Evolutionary conservation across 1,140 invertebrate species (phyloP).

Genomic region (Drosophila saltans): DNA sequence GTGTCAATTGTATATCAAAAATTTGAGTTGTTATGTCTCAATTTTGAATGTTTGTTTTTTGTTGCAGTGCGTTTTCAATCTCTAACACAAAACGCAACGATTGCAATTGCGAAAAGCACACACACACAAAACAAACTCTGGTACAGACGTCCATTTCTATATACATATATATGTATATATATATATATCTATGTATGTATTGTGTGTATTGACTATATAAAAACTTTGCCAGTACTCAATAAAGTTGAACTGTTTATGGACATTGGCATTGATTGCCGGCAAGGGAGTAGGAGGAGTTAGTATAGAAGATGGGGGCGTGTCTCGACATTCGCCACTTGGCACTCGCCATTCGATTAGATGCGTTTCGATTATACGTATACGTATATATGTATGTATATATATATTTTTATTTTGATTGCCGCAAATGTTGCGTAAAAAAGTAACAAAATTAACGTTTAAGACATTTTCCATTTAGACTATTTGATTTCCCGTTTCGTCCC

Average conservation of each 20-base stretch:
- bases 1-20: not conserved
- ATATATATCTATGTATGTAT: not conserved
- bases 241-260: conserved; percentile 62
- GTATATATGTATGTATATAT: too few relatives aligned
- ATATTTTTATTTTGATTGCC: conserved; percentile 48
- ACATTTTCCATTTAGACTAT: conserved; percentile 27
- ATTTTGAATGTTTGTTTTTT: not conserved
- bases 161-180: not conserved
- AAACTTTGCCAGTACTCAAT: conserved; percentile 55
- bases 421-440: conserved; percentile 51
- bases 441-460: conserved; percentile 54
- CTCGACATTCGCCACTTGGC: conserved; percentile 19
- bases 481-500: not conserved
- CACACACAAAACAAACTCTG: conserved; percentile 14
- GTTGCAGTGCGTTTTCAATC: conserved; percentile 19
- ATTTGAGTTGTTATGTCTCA: not conserved
- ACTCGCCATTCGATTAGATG: conserved; percentile 47
- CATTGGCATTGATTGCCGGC: conserved; percentile 48
- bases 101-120: conserved; percentile 48
- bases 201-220: conserved; percentile 22
- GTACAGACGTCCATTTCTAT: conserved; percentile 38
- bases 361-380: conserved; percentile 62
- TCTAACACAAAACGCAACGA: conserved; percentile 1
- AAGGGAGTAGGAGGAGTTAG: not conserved
- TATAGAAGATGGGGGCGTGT: conserved; percentile 27